phyloP scores from a whole-genome alignment of 2,113 vertebrate species.

The Pelvicachromis taeniatus region DNA sequence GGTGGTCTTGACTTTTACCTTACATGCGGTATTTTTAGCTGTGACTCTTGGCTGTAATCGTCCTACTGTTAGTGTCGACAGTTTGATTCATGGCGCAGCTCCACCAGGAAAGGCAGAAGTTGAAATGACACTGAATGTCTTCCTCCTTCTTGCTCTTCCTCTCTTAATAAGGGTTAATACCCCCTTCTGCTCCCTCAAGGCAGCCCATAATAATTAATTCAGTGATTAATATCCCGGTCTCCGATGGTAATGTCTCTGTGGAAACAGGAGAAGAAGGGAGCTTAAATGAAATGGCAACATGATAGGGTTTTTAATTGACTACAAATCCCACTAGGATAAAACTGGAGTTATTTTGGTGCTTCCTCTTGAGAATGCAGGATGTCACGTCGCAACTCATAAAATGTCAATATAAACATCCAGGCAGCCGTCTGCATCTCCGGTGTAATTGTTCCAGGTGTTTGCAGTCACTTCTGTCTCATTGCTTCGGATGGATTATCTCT shows the following conservation, averaged over 20 bases:
- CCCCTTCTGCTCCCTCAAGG: constrained; percentile 39
- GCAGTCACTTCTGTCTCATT: background rate
- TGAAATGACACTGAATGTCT: background rate
- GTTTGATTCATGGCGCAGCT: background rate
- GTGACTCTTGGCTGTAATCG: background rate
- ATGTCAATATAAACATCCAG: background rate
- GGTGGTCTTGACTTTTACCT: background rate
- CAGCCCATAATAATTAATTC: constrained; percentile 62
- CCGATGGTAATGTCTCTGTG: constrained; percentile 49
- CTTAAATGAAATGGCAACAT: constrained; percentile 47
- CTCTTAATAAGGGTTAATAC: constrained; percentile 55
- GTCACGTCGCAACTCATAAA: background rate
- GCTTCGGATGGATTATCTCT: background rate
- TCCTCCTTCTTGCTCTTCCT: background rate
- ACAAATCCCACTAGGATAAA: constrained; percentile 29
- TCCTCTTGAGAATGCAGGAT: background rate
- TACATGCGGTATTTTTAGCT: background rate
- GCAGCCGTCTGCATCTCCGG: background rate
- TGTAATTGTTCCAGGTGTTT: constrained; percentile 28
- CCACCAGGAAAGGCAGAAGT: background rate
- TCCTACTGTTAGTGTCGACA: background rate
- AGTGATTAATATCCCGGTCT: constrained; percentile 63
- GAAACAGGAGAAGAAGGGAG: constrained; percentile 39
- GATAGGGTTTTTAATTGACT: constrained; percentile 43
- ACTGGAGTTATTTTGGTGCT: background rate